Conservation (phyloP, 2,113 vertebrate species). For the Muntiacus muntjak region DNA sequence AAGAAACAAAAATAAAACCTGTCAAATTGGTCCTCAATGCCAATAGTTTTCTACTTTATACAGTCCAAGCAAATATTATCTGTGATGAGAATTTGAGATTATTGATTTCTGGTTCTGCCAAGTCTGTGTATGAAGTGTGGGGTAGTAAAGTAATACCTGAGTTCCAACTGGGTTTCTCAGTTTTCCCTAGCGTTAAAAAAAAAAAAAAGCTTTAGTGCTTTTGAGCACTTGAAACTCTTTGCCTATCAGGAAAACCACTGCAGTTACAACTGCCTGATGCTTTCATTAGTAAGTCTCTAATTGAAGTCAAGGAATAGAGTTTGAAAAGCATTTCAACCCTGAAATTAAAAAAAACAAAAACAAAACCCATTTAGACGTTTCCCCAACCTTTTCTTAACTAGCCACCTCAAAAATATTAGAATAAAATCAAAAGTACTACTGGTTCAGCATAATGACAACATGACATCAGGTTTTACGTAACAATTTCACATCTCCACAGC, state of each 20-base stretch:
- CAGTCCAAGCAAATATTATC: not conserved
- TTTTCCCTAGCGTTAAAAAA: not conserved
- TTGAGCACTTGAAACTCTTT: not conserved
- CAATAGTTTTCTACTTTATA: constrained; percentile 18
- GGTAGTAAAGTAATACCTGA: not conserved
- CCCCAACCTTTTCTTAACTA: not conserved
- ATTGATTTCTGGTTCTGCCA: not conserved
- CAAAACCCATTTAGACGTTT: not conserved
- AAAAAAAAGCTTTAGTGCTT: not conserved
- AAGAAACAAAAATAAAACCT: not conserved
- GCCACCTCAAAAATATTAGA: not conserved
- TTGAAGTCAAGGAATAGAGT: not conserved
- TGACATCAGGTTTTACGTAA: not conserved
- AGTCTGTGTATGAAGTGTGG: not conserved
- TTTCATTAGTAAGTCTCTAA: not conserved
- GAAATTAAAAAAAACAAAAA: not conserved
- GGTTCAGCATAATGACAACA: not conserved
- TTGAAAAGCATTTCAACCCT: not conserved
- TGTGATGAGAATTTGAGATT: not conserved
- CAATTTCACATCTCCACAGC: not conserved
- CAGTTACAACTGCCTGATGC: not conserved
- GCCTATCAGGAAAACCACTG: not conserved
- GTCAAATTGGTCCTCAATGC: constrained; percentile 21
- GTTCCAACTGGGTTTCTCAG: not conserved
- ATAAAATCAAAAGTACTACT: not conserved